phyloP scores from a whole-genome alignment of 2,888 invertebrate genomes.

The Oscheius myriophilus region DNA sequence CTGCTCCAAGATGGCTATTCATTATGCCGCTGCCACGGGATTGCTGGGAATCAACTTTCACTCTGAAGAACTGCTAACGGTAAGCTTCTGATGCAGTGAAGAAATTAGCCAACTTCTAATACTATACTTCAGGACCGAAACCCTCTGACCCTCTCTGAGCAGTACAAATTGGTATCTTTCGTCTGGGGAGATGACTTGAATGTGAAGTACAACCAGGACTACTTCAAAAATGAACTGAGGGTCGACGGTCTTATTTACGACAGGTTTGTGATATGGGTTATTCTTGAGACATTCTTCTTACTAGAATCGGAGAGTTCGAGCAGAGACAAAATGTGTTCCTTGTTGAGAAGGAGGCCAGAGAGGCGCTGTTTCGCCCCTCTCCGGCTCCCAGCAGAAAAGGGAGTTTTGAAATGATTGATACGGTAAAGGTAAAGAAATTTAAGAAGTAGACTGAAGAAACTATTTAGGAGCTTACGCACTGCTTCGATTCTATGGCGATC shows the following conservation, averaged over 20 bases:
- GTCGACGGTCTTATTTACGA: slow-evolving; percentile 96
- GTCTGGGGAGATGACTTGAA: slow-evolving; percentile 98
- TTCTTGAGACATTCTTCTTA: neutral
- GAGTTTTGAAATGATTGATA: neutral
- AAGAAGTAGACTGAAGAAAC: neutral
- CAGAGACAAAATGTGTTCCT: slow-evolving; percentile 64
- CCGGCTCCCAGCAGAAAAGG: slow-evolving; percentile 7
- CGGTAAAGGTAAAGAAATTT: slow-evolving; percentile 1
- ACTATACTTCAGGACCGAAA: slow-evolving; percentile 39
- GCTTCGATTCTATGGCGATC: neutral
- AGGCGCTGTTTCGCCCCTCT: slow-evolving; percentile 18
- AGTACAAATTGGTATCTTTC: slow-evolving; percentile 77
- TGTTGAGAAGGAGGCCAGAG: slow-evolving; percentile 55
- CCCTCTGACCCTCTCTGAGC: slow-evolving; percentile 47
- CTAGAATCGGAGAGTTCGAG: slow-evolving; percentile 68
- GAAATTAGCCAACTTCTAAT: slow-evolving; percentile 72
- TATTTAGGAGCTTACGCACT: neutral
- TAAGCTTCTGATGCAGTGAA: slow-evolving; percentile 74
- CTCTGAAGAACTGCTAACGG: slow-evolving; percentile 85
- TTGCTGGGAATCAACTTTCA: slow-evolving; percentile 85
- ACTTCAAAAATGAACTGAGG: slow-evolving; percentile 85
- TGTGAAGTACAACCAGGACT: slow-evolving; percentile 80
- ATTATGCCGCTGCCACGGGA: slow-evolving; percentile 63
- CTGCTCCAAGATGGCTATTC: slow-evolving; percentile 59
- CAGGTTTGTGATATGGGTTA: slow-evolving; percentile 74